Conservation (phyloP, 1,140 invertebrate species). For the Drosophila sp. region DNA sequence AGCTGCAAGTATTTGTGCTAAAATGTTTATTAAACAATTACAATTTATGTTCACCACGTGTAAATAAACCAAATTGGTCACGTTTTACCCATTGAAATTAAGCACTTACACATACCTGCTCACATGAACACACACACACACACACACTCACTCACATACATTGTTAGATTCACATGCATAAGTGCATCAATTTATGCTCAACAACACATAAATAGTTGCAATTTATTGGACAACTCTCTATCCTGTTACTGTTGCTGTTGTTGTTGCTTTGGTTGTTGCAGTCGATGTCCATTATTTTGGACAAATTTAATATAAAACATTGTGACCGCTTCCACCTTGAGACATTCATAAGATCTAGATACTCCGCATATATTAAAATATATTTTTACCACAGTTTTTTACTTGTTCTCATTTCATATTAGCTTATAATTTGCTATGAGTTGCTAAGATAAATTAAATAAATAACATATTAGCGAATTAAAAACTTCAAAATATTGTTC, state of each 20-base stretch:
- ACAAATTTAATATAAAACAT: conserved; percentile 76
- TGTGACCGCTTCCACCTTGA: conserved; percentile 52
- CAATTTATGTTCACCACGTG: conserved; percentile 79
- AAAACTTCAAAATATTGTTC: too few species aligned
- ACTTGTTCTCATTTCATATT: not conserved
- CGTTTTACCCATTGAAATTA: conserved; percentile 79
- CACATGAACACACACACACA: not conserved
- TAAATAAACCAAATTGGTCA: conserved; percentile 85
- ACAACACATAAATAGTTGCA: conserved; percentile 69
- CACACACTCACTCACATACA: not conserved
- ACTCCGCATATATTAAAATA: not conserved
- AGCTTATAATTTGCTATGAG: too few species aligned
- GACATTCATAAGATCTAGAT: conserved; percentile 48
- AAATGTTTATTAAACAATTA: conserved; percentile 55
- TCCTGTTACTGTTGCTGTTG: conserved; percentile 14
- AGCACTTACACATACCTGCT: conserved; percentile 60
- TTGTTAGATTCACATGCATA: not conserved
- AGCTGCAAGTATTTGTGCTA: conserved; percentile 33
- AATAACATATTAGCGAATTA: too few species aligned
- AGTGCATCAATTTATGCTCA: conserved; percentile 59
- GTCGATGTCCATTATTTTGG: conserved; percentile 41
- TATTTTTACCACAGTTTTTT: not conserved
- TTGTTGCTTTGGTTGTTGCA: conserved; percentile 18
- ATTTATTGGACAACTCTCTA: conserved; percentile 69
- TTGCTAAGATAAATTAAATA: too few species aligned